Evolutionary conservation across 2,797 vertebrate genomes (phyloP), one percentile per base, ranked within the genome.

Genomic region (Trematomus bernacchii): DNA sequence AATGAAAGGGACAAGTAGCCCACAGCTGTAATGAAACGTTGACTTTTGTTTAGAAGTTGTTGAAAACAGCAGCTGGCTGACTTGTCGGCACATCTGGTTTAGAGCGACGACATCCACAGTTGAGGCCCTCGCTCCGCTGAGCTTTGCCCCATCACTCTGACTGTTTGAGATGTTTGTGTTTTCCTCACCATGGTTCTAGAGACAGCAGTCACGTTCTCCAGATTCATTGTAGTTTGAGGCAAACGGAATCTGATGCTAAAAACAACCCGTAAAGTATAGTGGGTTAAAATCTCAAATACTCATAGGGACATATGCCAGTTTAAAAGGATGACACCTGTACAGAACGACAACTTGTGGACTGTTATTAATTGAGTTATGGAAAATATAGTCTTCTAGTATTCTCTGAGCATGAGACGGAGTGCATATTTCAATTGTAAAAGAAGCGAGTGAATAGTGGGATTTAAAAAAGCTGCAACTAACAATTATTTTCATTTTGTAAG

Each of bases 171-270:
- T 87, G 76, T 90, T 91, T 87, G 80, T 90, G 78, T 89, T 85
- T 80, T 72, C 73, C 61, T 92, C 88, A 76, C 90, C 89, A 86
- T 84, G 88, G 89, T 82, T 86, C 82, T 69, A 33, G 27, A 81
- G 54, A 66, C 46, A 42, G 70, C 19, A 72, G n/a, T 59, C 72
- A 47, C 51, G 14, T 73, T 80, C 48, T 71, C 53, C 21, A 77
- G 81, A 79, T 79, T 62, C 65, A 85, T 57, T 67, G 40, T 11
- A 43, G 70, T 58, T 65, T 27, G 15, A 80, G 47, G 44, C 66
- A 72, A 82, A 85, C 61, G 62, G 21, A 81, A 37, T 50, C 11
- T 0, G 19, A 75, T 37, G 23, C 63, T 66, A 23, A 65, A 72
- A 37, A 23, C 47, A 52, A 59, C 37, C 23, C 18, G 19, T 53